Evolutionary conservation across 2,888 invertebrate genomes (phyloP), one percentile per base, ranked within the genome.

Genomic region (Agrilus biguttatus): DNA sequence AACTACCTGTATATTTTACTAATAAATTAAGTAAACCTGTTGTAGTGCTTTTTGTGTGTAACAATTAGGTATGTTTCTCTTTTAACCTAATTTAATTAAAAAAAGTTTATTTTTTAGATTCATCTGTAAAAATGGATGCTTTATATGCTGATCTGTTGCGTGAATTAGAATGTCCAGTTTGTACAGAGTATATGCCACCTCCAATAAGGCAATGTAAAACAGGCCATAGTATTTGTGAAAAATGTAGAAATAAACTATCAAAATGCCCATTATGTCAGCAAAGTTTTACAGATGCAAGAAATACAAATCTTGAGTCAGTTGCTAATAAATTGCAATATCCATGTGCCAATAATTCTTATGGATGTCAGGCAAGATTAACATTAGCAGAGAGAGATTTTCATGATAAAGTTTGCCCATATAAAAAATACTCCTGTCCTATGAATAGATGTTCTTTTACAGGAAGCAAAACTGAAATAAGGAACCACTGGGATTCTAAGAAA

Each of bases 131-230:
- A 23, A 40, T 41, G 41, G 48, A 50, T 32, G 35, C 42, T 33
- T 37, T 49, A 5, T 53, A 52, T 40, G 48, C 49, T 19, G 52
- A 52, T 5, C 47, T 55, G 14, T 41, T 55, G 14, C 45, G 51
- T 17, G 55, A 55, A 42, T 39, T 55, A 17, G 55, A 54, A 45
- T 55, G 55, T 45, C 53, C 54, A 28, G 49, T 54, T 38, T 55
- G 55, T 45, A 50, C 51, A 40, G 49, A 53, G 41, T 55, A 53
- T 41, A 51, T 55, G 50, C 42, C 48, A 1, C 51, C 53, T 13
- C 55, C 55, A 8, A 54, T 55, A 33, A 44, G 50, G 8, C 54
- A 54, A 38, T 55, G 55, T 38, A 44, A 42, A 36, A 52, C 52
- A 4, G 55, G 55, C 1, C 55, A 55, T 39, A 54, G 51, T 42